Conservation (phyloP, 1,140 invertebrate species). For the Trinorchestia longiramus region DNA sequence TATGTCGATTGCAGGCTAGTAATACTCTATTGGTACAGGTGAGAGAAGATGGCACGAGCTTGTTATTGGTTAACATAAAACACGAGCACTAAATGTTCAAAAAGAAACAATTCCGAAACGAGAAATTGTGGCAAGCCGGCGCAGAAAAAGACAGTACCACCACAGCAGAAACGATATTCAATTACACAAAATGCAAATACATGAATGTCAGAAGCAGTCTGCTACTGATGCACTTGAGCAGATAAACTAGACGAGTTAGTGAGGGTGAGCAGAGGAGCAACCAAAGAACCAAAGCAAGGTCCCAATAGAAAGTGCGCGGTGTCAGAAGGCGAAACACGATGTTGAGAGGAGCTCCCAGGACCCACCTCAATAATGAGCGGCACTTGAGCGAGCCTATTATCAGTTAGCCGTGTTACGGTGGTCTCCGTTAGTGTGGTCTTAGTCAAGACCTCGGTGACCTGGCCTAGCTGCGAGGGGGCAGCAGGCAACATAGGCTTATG, state of each 20-base stretch:
- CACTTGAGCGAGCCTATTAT: conserved; percentile 83
- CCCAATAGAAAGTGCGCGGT: conserved; percentile 48
- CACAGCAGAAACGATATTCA: background rate
- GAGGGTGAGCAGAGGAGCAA: background rate
- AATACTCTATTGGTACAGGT: background rate
- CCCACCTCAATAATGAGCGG: conserved; percentile 89
- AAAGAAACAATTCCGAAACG: background rate
- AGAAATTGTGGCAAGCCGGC: background rate
- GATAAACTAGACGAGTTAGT: conserved; percentile 5
- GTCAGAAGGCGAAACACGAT: background rate
- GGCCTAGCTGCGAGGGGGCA: conserved; percentile 83
- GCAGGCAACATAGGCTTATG: conserved; percentile 78
- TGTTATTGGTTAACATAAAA: background rate
- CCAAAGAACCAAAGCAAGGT: conserved; percentile 39
- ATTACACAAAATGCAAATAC: background rate
- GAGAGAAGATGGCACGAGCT: background rate
- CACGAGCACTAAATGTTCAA: background rate
- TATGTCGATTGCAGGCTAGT: background rate
- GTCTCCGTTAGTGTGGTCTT: conserved; percentile 95
- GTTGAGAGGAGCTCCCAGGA: conserved; percentile 60
- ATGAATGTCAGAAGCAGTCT: background rate
- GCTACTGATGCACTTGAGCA: conserved; percentile 6
- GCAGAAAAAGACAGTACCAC: background rate
- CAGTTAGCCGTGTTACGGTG: conserved; percentile 90
- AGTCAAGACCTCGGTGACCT: conserved; percentile 87